Percentiles rank a stretch among this genome's conserved stretches.
These are phyloP conservation scores for Netelia melanura DNA, from an alignment of 2,888 invertebrate species.

Conservation along the genomic window DNA sequence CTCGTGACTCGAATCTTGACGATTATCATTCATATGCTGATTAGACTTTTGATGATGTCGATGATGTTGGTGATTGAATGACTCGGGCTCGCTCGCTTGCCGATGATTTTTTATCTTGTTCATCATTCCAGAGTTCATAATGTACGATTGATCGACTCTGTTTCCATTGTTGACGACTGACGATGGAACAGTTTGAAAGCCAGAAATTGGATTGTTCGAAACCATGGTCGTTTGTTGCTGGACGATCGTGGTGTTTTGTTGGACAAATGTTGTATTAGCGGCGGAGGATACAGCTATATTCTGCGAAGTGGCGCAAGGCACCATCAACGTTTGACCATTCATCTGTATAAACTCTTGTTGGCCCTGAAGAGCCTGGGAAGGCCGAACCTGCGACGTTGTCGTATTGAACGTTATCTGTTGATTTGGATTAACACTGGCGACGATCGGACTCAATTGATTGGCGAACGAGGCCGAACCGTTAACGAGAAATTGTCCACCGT, in stretches of 20 bases:
- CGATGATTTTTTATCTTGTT: conserved; percentile 51
- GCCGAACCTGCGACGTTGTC: conserved; percentile 85
- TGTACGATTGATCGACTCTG: conserved; percentile 83
- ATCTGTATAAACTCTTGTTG: conserved; percentile 91
- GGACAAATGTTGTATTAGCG: conserved; percentile 90
- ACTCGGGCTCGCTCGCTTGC: conserved; percentile 37
- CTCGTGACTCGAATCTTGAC: conserved; percentile 59
- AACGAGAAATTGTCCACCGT: conserved; percentile 90
- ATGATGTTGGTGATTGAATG: conserved; percentile 75
- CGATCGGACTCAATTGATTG: conserved; percentile 92
- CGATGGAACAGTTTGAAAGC: conserved; percentile 81
- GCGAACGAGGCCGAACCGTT: conserved; percentile 89
- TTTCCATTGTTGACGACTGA: conserved; percentile 68
- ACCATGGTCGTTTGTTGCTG: conserved; percentile 93
- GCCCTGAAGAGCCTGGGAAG: conserved; percentile 84
- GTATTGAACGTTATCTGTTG: conserved; percentile 88
- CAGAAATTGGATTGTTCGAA: conserved; percentile 88
- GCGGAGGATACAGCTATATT: conserved; percentile 87
- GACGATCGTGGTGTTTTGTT: conserved; percentile 94
- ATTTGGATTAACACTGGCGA: conserved; percentile 90
- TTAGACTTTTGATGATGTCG: conserved; percentile 76
- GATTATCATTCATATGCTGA: conserved; percentile 72
- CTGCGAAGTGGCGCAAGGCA: conserved; percentile 87
- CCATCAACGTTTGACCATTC: conserved; percentile 90
- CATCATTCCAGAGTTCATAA: conserved; percentile 81